These are phyloP conservation scores for Chlamydotis undulata DNA, from an alignment of 2,113 vertebrate genomes.

Conservation along the genomic window DNA sequence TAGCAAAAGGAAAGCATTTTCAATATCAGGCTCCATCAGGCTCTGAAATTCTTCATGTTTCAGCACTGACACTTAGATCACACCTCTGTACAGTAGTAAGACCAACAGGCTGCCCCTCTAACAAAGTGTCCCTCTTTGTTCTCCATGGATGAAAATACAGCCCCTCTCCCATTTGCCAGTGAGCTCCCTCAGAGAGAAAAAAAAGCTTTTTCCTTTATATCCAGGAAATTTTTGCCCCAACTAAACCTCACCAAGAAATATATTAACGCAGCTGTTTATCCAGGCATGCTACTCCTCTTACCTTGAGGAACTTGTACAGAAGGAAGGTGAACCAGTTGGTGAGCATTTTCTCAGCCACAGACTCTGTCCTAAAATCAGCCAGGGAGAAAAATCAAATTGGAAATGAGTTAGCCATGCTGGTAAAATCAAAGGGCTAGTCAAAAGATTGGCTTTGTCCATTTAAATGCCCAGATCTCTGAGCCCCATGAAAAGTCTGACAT, in stretches of 20 bases:
- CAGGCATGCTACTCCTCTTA: constrained; percentile 29
- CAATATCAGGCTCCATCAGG: neutral
- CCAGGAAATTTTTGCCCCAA: neutral
- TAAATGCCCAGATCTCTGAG: neutral
- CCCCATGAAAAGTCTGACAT: neutral
- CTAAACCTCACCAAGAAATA: neutral
- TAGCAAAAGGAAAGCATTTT: neutral
- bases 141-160: neutral
- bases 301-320: constrained; percentile 91
- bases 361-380: constrained; percentile 83
- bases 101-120: neutral
- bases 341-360: constrained; percentile 90
- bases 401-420: neutral
- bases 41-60: neutral
- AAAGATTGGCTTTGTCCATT: neutral
- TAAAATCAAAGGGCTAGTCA: neutral
- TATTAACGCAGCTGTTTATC: neutral
- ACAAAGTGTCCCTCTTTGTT: neutral
- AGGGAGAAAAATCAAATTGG: neutral
- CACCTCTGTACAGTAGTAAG: neutral
- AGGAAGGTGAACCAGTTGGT: constrained; percentile 93
- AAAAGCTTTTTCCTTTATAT: neutral
- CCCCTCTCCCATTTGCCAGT: neutral
- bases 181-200: neutral
- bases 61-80: neutral